Evolutionary conservation across 2,797 vertebrate genomes (phyloP).

Genomic region (Emydoidea blandingii): DNA sequence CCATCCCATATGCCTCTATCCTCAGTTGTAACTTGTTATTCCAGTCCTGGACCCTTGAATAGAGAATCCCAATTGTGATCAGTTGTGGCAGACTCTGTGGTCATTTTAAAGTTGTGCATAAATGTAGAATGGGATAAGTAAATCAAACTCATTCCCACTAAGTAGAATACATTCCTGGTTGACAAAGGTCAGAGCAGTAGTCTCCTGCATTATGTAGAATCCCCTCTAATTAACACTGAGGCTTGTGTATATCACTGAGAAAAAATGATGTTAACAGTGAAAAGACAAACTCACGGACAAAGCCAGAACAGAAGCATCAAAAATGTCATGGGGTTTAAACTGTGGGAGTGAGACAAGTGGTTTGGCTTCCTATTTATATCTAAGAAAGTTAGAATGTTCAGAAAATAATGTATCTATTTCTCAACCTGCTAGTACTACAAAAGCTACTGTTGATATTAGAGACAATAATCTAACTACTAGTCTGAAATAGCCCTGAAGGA

Average conservation of each 20-base stretch:
- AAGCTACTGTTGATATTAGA: fast-evolving
- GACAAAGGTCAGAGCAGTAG: background rate
- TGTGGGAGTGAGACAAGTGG: background rate
- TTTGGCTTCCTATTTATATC: background rate
- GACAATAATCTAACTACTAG: background rate
- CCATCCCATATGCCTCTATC: background rate
- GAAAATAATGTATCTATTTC: background rate
- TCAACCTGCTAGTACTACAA: background rate
- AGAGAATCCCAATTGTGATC: background rate
- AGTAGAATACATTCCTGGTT: background rate
- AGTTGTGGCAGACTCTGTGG: background rate
- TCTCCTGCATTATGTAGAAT: background rate
- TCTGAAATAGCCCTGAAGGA: background rate
- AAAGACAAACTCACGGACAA: background rate
- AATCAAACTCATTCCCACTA: background rate
- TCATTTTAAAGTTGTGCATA: background rate
- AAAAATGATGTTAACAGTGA: background rate
- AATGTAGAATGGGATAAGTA: background rate
- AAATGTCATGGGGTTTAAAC: background rate
- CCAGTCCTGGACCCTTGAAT: background rate
- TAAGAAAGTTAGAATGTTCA: too few relatives aligned
- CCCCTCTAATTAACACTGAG: background rate
- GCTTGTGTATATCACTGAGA: background rate
- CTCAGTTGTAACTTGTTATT: background rate
- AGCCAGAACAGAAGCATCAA: background rate